Evolutionary conservation across 1,140 invertebrate genomes (phyloP).

Genomic region (Platorchestia sp.): DNA sequence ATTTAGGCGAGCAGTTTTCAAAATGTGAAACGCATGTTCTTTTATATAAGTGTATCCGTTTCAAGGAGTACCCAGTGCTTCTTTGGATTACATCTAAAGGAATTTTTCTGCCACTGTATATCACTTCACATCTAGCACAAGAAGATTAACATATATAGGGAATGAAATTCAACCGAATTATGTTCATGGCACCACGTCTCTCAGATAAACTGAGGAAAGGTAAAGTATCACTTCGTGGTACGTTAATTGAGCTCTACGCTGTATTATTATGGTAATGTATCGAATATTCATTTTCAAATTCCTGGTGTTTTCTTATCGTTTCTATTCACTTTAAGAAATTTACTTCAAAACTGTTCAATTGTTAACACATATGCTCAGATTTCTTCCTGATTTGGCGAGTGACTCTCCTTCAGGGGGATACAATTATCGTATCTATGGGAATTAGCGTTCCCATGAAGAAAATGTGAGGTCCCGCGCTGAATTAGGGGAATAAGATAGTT

Average conservation of each 20-base stretch:
- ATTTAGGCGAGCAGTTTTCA: neutral
- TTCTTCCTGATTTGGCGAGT: no score
- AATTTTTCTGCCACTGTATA: neutral
- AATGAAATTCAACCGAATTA: neutral
- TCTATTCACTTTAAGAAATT: neutral
- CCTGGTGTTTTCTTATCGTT: neutral
- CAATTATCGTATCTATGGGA: no score
- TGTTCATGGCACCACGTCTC: neutral
- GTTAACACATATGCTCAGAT: neutral
- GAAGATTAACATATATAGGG: neutral
- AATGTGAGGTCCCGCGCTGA: no score
- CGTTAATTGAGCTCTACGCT: neutral
- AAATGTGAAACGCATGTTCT: neutral
- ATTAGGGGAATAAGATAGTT: no score
- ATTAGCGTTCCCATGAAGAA: no score
- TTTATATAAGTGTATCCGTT: neutral
- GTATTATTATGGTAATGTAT: neutral
- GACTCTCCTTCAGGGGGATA: neutral
- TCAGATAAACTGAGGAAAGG: neutral
- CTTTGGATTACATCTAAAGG: neutral
- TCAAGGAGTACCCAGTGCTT: neutral
- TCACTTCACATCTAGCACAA: neutral
- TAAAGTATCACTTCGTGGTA: neutral
- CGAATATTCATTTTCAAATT: neutral
- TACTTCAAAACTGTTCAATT: neutral